Evolutionary conservation across 1,140 invertebrate species (phyloP).

Genomic region (Diachasmimorpha longicaudata): DNA sequence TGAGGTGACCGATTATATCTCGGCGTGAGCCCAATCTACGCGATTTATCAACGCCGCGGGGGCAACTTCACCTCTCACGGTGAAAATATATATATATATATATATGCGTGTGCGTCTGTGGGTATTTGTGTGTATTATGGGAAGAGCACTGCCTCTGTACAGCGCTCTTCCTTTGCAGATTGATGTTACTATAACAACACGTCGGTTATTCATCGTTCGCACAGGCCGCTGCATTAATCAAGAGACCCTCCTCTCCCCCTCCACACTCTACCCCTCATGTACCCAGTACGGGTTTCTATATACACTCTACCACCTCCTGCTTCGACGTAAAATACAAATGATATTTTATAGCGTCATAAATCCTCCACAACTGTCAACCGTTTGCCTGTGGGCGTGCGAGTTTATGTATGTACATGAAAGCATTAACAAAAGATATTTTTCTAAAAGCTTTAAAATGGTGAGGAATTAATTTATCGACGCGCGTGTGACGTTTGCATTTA

Average conservation of each 20-base stretch:
- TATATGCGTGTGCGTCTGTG: no score
- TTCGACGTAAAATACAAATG: slow-evolving; percentile 61
- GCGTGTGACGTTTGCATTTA: background rate
- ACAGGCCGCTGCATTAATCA: slow-evolving; percentile 55
- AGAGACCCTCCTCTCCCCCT: slow-evolving; percentile 16
- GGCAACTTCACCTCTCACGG: slow-evolving; percentile 16
- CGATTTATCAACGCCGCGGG: slow-evolving; percentile 51
- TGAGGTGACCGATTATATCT: slow-evolving; percentile 47
- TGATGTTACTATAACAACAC: slow-evolving; percentile 56
- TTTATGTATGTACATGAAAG: slow-evolving; percentile 11
- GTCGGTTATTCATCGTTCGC: slow-evolving; percentile 55
- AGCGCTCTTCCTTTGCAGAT: slow-evolving; percentile 45
- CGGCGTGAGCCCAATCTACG: slow-evolving; percentile 45
- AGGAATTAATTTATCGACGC: background rate
- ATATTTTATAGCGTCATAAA: slow-evolving; percentile 62
- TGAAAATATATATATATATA: background rate
- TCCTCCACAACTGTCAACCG: slow-evolving; percentile 53
- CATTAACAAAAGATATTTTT: slow-evolving; percentile 14
- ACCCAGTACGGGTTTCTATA: background rate
- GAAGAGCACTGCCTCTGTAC: background rate
- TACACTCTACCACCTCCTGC: slow-evolving; percentile 33
- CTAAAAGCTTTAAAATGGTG: background rate
- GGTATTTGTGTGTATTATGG: background rate
- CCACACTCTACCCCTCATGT: background rate
- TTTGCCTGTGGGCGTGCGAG: slow-evolving; percentile 44